Evolutionary conservation across 1,140 invertebrate species (phyloP).

Genomic region (Drosophila novamexicana): DNA sequence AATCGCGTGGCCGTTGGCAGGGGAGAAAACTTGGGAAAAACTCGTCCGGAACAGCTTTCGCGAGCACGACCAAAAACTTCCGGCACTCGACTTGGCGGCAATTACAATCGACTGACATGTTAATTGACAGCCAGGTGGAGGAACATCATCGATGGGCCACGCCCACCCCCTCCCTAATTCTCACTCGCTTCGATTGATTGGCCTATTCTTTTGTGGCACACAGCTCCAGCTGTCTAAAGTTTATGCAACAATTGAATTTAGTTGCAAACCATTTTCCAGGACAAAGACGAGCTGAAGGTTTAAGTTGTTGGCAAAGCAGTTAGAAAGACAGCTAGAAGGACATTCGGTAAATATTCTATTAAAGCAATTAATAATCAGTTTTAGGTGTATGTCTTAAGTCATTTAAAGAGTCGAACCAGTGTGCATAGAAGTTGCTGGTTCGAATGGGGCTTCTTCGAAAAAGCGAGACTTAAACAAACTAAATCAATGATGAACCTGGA

Average conservation of each 20-base stretch:
- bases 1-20: constrained; percentile 32
- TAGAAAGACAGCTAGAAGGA: no score
- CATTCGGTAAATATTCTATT: no score
- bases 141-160: background rate
- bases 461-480: no score
- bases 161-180: no score
- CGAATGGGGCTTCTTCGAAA: no score
- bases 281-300: background rate
- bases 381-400: no score
- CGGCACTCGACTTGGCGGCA: constrained; percentile 59
- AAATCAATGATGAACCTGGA: no score
- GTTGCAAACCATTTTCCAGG: background rate
- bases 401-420: no score
- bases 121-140: constrained; percentile 59
- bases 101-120: constrained; percentile 69
- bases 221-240: constrained; percentile 33
- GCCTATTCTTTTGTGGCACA: constrained; percentile 10
- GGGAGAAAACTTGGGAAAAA: constrained; percentile 13
- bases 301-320: no score
- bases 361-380: no score
- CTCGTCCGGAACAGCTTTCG: constrained; percentile 48
- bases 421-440: no score
- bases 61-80: constrained; percentile 71
- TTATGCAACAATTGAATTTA: constrained; percentile 41
- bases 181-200: constrained; percentile 5